Evolutionary conservation across 1,140 invertebrate species (phyloP), one percentile per base, ranked within the genome.

Genomic region (Sesamia nonagrioides): DNA sequence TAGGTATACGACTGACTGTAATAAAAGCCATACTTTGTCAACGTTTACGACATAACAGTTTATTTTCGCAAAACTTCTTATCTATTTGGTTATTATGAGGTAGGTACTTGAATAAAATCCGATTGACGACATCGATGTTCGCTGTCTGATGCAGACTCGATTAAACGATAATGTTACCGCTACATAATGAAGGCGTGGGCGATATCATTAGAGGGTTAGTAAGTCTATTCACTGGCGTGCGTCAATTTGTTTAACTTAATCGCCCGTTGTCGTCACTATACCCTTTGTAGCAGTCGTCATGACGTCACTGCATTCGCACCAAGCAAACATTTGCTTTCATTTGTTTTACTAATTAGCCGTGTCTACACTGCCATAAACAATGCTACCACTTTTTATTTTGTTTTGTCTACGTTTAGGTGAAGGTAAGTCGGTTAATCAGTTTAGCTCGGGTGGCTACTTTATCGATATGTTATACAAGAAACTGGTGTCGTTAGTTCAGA

Each of bases 221-320:
- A 42, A 78, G 68, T 80, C 72, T 73, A 72, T 78, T 42, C 68
- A 61, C 61, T 74, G 82, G 84, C 84, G 86, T 92, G 91, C 90
- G 91, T 93, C 90, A 93, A 86, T 93, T 91, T 91, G 87, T 82
- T 91, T 86, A 82, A 76, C 76, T 86, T 82, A 82, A 85, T 82
- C 79, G 86, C 80, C 54, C 74, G 86, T 81, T 86, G 85, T 88
- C 90, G 88, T 91, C 91, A 90, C 78, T 79, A 80, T 15, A n/a
- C 86, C 82, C 86, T 86, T 84, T 71, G 63, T 48, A 71, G 72
- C 50, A 48, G 63, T 40, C 37, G 78, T 72, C 66, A 61, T 83
- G 77, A 82, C 82, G 82, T 85, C 82, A 83, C 68, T 42, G 15
- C 50, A 54, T 48, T 78, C 48, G 78, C 69, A 42, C 76, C 58